Evolutionary conservation across 2,113 vertebrate genomes (phyloP), one percentile per base, ranked within the genome.

Genomic region (Hirundichthys speculiger): DNA sequence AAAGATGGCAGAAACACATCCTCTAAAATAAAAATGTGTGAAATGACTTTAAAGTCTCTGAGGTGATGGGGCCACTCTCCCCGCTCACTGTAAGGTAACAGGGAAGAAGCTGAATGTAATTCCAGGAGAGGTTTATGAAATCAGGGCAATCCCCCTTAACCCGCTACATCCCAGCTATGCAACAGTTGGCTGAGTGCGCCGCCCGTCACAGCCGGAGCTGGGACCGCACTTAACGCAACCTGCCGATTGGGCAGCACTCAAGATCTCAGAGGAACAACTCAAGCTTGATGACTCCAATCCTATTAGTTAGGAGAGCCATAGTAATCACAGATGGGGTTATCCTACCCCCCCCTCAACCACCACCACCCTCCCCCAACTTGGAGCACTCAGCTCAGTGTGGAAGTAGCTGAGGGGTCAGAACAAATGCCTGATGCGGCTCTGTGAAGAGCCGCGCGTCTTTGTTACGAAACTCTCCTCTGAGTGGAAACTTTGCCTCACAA

Each of bases 271-370:
- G 83, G 82, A 82, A 78, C 85, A 77, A 77, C 85, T 81, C 79
- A 68, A 86, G 80, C 87, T 83, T 81, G 83, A 84, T 90, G 87
- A 85, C 79, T 79, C 73, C 86, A 91, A 92, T 91, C 89, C 86
- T 84, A 91, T 93, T 89, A 91, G 79, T 64, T 49, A 72, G 51
- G 62, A 88, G 64, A 84, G 80, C 82, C 76, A 67, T 67, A 67
- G 82, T 90, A 90, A 90, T 88, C 80, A 83, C 75, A 77, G 72
- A 80, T 42, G 47, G 57, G 56, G 74, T 84, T 73, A 87, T 77
- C 79, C 73, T 56, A 43, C 2, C 30, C 30, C 30, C 30, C 30
- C 30, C 67, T 25, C 41, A 19, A 34, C 41, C 47, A 15, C 27
- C 77, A 48, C 71, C 42, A 40, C 8, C 47, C 25, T 75, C 58